phyloP scores from a whole-genome alignment of 2,113 vertebrate genomes.

The Corapipo altera region DNA sequence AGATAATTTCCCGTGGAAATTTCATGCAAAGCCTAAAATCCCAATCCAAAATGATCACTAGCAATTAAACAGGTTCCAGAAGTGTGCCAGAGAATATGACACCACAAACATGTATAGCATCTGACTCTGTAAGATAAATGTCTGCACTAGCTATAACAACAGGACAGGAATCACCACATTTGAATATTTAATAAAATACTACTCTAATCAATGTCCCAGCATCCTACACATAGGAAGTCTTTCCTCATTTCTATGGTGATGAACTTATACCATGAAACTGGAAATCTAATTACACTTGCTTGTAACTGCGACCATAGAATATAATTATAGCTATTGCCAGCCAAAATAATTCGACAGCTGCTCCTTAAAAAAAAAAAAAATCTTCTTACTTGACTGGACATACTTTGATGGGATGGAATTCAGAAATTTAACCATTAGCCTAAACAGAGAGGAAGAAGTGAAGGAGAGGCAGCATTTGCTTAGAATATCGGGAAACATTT shows the following conservation, averaged over 20 bases:
- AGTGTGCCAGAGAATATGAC: background rate
- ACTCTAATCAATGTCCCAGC: background rate
- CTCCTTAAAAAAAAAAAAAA: background rate
- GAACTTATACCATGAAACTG: background rate
- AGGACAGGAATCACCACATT: background rate
- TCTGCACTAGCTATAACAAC: background rate
- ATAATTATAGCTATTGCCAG: background rate
- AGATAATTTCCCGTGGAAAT: background rate
- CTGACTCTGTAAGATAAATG: background rate
- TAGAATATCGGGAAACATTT: background rate
- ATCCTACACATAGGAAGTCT: background rate
- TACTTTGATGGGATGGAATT: background rate
- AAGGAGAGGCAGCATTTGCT: background rate
- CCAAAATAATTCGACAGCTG: background rate
- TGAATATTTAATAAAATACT: background rate
- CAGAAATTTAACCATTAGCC: background rate
- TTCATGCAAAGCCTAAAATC: conserved; percentile 7
- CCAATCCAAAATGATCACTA: background rate
- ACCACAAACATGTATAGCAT: background rate
- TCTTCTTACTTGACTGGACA: background rate
- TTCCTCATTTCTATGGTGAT: background rate
- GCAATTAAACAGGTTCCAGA: background rate
- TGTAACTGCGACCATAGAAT: background rate
- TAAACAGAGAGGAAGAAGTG: background rate
- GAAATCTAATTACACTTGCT: background rate